phyloP scores from a whole-genome alignment of 2,113 vertebrate species.

The Albula glossodonta region DNA sequence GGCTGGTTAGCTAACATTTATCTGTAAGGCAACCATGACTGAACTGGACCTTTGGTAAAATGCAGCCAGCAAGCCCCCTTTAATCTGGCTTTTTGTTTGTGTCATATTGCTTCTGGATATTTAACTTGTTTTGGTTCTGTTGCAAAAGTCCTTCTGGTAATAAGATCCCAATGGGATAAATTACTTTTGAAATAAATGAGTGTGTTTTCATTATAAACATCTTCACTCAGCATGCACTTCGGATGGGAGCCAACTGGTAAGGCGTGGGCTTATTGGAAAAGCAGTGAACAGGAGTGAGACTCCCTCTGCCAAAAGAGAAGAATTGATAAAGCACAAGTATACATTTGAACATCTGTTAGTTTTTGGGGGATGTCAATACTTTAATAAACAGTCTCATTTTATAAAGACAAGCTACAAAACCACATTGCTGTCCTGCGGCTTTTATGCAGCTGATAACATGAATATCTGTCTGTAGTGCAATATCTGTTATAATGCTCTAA shows the following conservation, averaged over 20 bases:
- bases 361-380: not conserved
- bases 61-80: not conserved
- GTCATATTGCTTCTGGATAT: conserved; percentile 15
- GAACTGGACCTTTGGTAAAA: not conserved
- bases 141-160: conserved; percentile 25
- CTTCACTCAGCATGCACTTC: conserved; percentile 20
- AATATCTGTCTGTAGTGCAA: too few relatives aligned
- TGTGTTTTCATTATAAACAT: conserved; percentile 12
- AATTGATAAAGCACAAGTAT: not conserved
- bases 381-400: not conserved
- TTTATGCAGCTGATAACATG: too few relatives aligned
- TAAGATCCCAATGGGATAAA: conserved; percentile 31
- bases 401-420: too few relatives aligned
- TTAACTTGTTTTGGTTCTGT: conserved; percentile 23
- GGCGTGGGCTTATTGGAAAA: not conserved
- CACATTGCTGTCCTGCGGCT: too few relatives aligned
- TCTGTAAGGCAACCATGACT: not conserved
- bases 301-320: not conserved
- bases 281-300: not conserved
- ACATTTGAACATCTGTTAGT: not conserved
- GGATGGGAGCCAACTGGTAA: conserved; percentile 19
- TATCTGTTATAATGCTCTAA: too few relatives aligned
- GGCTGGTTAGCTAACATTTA: conserved; percentile 3
- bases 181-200: conserved; percentile 28
- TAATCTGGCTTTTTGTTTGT: conserved; percentile 7